Base-by-base conservation (phyloP, 1,140 invertebrate genomes). In the Cyphomyrmex costatus region DNA sequence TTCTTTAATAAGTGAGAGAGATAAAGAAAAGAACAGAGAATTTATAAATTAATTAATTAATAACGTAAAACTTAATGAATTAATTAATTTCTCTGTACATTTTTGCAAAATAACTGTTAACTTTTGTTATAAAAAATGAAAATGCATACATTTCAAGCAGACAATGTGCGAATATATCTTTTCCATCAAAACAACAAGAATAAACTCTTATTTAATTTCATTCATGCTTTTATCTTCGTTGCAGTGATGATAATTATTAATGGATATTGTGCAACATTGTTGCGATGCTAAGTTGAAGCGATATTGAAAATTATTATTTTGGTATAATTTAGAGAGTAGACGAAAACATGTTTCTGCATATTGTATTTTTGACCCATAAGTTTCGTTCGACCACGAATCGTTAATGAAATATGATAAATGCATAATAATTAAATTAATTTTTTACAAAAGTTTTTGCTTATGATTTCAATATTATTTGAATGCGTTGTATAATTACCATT, bases 281-380 rank as follows among this genome's bases (percentile, higher is more conserved):
- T 70, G 30, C 12, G 10, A 42, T 33, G 7, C 36, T 21, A 70
- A 68, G 10, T 12, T 33, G 36, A 77, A 42, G 16, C 4, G 42
- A 46, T 27, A 56, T 58, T 27, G 78, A 14, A 70, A 56, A 58
- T 24, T 1, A 46, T 30, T 49, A 27, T 65, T 65, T 27, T 51
- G 2, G 0, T 46, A 3, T 3, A 65, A 30, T 12, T 46, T 27
- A 19, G n/a, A n/a, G n/a, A n/a, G 19, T 0, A 19, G 21, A 66
- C 21, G 27, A 58, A 80, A 70, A 56, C 5, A 68, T 8, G 3
- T 8, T 80, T 8, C 30, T 36, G 10, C 27, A 14, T 24, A 80
- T 80, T 56, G 33, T 80, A 56, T 80, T 70, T 56, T 56, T 56
- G 14, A 6, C n/a, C 21, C 21, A 56, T 42, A 56, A 80, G 70